A percentile compares a stretch with the other conserved stretches of the same genome.
Conservation (phyloP, 2,113 vertebrate genomes). For the Phyllostomus discolor region DNA sequence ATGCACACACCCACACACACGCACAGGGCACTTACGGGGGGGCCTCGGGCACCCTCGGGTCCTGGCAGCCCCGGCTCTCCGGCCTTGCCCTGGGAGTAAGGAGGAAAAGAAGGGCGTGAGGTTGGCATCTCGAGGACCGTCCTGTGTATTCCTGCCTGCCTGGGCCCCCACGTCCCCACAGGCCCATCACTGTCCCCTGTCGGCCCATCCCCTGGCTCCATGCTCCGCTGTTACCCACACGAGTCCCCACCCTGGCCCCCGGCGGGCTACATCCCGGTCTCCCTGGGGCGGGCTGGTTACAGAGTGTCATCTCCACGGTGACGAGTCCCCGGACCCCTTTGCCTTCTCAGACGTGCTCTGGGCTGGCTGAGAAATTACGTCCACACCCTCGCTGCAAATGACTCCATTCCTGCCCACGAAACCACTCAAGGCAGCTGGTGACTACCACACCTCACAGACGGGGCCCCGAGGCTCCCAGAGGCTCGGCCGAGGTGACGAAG, state of each 20-base stretch:
- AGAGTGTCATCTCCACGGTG: neutral
- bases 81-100: conserved; percentile 86
- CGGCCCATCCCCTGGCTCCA: accelerated
- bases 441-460: neutral
- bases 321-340: neutral
- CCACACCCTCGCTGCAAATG: too few species aligned
- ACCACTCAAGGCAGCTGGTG: neutral
- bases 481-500: neutral
- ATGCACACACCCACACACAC: too few species aligned
- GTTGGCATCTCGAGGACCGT: accelerated
- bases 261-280: accelerated
- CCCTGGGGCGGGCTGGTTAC: too few species aligned
- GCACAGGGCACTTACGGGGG: conserved; percentile 85
- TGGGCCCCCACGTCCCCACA: accelerated
- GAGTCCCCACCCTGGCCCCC: accelerated
- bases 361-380: neutral
- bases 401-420: neutral
- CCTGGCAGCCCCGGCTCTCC: conserved; percentile 91
- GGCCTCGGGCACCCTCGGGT: conserved; percentile 87
- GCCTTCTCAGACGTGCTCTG: neutral
- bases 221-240: accelerated
- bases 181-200: accelerated
- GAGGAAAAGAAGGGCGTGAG: neutral
- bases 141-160: accelerated
- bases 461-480: neutral